Conservation (phyloP, 2,113 vertebrate genomes). For the Nothoprocta perdicaria region DNA sequence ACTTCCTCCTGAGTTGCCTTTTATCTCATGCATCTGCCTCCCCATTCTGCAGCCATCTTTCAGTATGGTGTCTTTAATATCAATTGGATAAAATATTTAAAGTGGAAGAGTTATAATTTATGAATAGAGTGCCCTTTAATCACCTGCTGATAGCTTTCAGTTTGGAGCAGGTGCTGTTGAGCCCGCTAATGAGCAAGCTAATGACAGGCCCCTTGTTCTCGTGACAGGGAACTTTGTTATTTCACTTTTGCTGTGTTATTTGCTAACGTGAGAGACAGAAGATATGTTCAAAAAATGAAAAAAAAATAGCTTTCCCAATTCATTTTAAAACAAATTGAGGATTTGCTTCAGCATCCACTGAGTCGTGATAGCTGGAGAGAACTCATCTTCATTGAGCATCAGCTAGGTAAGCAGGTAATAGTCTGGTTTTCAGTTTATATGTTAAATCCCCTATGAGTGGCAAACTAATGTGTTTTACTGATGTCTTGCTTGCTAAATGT, state of each 20-base stretch:
- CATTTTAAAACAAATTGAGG: not conserved
- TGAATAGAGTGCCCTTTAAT: not conserved
- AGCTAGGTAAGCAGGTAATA: not conserved
- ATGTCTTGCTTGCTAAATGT: not conserved
- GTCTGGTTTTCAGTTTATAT: not conserved
- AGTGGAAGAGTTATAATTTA: slow-evolving; percentile 11
- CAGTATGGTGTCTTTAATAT: slow-evolving; percentile 10
- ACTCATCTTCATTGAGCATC: not conserved
- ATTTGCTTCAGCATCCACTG: not conserved
- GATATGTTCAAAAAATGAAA: slow-evolving; percentile 38
- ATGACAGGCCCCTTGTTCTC: not conserved
- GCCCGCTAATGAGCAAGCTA: not conserved
- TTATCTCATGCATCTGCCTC: not conserved
- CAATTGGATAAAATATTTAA: slow-evolving; percentile 36
- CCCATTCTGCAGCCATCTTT: not conserved
- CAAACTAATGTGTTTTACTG: not conserved
- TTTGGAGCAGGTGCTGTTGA: not conserved
- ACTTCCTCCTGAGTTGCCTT: too few relatives aligned
- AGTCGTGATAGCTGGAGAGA: not conserved
- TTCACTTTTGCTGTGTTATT: slow-evolving; percentile 45
- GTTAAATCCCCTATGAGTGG: not conserved
- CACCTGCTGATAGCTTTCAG: not conserved
- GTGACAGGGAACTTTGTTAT: slow-evolving; percentile 28
- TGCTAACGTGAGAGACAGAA: slow-evolving; percentile 34
- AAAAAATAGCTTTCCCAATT: not conserved